phyloP scores from a whole-genome alignment of 2,113 vertebrate species.

The Willisornis vidua region DNA sequence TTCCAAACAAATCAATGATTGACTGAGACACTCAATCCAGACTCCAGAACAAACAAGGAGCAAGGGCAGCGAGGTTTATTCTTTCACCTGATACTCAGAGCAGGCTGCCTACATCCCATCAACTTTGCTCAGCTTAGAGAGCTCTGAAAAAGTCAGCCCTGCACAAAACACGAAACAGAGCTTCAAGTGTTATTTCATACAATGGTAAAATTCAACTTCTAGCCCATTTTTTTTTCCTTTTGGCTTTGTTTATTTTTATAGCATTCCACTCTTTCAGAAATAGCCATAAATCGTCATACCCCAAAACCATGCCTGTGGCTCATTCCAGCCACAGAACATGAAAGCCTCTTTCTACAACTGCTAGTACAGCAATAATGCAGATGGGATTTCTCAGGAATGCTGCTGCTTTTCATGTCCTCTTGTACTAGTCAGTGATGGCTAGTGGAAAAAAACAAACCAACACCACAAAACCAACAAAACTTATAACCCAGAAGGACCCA shows the following conservation, averaged over 20 bases:
- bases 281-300: not conserved
- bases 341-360: not conserved
- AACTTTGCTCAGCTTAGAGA: not conserved
- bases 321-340: conserved; percentile 29
- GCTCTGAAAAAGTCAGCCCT: not conserved
- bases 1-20: not conserved
- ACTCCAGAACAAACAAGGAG: not conserved
- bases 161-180: not conserved
- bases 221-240: not conserved
- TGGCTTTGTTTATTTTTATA: conserved; percentile 24
- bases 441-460: not conserved
- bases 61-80: not conserved
- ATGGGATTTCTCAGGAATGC: conserved; percentile 2
- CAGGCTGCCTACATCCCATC: not conserved
- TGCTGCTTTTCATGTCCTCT: not conserved
- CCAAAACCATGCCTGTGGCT: not conserved
- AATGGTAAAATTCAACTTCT: conserved; percentile 2
- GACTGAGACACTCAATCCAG: not conserved
- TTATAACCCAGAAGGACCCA: not conserved
- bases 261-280: conserved; percentile 32
- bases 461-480: not conserved
- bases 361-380: not conserved
- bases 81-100: not conserved
- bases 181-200: not conserved
- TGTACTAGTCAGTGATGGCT: not conserved